Percentiles rank a stretch among this genome's conserved stretches.
Evolutionary conservation across 2,797 vertebrate genomes (phyloP).

Genomic region (Chanos chanos): DNA sequence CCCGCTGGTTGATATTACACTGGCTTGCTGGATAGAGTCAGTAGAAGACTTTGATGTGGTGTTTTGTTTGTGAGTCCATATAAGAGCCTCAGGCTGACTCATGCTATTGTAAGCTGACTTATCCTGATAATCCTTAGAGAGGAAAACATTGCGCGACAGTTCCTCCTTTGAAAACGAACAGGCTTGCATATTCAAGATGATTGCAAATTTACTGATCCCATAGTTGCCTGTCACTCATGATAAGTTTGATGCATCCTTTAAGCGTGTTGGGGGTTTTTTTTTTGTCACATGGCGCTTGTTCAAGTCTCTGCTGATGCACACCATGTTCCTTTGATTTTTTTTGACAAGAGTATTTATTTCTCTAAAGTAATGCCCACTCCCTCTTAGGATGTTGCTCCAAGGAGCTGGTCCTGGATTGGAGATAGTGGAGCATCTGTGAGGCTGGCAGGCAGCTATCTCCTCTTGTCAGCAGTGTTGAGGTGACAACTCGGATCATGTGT

Average conservation of each 20-base stretch:
- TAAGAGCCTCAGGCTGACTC: background rate
- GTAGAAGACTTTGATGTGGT: too few species aligned
- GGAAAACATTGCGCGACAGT: background rate
- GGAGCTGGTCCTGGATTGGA: constrained; percentile 15
- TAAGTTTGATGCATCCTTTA: constrained; percentile 5
- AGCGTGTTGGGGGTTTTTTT: too few species aligned
- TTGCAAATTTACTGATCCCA: constrained; percentile 1
- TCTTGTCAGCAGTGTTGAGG: constrained; percentile 38
- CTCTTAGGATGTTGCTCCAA: constrained; percentile 21
- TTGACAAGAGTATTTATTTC: too few species aligned
- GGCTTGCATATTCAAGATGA: background rate
- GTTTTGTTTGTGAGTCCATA: background rate
- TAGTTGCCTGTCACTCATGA: background rate
- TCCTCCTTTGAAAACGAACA: background rate
- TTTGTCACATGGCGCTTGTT: too few species aligned
- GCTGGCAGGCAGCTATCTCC: constrained; percentile 43
- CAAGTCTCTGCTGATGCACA: too few species aligned
- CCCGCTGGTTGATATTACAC: too few species aligned
- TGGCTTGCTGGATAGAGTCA: too few species aligned
- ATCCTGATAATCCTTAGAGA: constrained; percentile 1
- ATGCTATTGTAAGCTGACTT: background rate
- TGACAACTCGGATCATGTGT: constrained; percentile 49
- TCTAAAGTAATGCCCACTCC: too few species aligned
- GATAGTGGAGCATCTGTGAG: constrained; percentile 46
- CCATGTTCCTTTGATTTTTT: too few species aligned